Percentiles rank a stretch among this genome's conserved stretches.
Evolutionary conservation across 2,797 vertebrate genomes (phyloP).

Genomic region (Paratrypauchen microcephalus): DNA sequence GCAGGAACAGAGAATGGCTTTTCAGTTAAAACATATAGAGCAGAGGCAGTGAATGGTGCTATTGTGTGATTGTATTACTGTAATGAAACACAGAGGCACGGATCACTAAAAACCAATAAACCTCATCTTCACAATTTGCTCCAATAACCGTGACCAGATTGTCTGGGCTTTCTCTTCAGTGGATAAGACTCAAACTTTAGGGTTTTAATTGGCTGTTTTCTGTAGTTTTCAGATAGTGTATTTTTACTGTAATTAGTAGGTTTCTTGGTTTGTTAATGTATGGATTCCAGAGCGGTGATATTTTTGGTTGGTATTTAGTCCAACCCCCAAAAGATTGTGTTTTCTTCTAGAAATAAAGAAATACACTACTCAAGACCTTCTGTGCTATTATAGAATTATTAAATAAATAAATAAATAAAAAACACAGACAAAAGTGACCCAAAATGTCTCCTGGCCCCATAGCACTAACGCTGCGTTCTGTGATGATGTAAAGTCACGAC

Average conservation of each 20-base stretch:
- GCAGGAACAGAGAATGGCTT: constrained; percentile 7
- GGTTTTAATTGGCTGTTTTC: neutral
- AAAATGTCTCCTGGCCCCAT: neutral
- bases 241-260: neutral
- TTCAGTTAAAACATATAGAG: constrained; percentile 13
- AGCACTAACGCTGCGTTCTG: neutral
- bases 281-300: neutral
- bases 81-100: constrained; percentile 6
- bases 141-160: constrained; percentile 9
- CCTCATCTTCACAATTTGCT: constrained; percentile 12
- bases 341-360: too few species aligned
- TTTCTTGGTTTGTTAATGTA: neutral
- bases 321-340: neutral
- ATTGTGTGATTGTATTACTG: constrained; percentile 17
- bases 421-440: neutral
- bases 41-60: constrained; percentile 17
- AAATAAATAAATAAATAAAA: neutral
- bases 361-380: too few species aligned
- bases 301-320: neutral
- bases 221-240: neutral
- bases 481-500: constrained; percentile 36
- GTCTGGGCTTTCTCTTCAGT: neutral
- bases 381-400: too few species aligned
- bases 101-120: constrained; percentile 6
- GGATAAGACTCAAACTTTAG: neutral